Evolutionary conservation across 2,113 vertebrate species (phyloP), one percentile per base, ranked within the genome.

Genomic region (Ictalurus furcatus): DNA sequence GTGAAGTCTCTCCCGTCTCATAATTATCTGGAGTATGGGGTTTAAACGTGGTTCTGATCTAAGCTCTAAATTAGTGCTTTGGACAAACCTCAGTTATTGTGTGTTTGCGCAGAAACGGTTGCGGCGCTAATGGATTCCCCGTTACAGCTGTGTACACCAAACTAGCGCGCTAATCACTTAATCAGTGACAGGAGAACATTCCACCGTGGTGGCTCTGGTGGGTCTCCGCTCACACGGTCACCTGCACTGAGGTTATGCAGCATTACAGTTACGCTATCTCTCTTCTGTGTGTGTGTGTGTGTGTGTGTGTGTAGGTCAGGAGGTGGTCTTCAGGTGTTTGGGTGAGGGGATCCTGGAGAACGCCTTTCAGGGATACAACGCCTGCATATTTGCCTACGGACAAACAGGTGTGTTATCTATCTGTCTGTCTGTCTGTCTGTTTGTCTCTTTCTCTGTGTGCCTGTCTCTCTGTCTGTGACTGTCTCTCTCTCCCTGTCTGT

Each of bases 351-450:
- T 99, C 95, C 97, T 99, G 94, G 97, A 99, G 94, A 99, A 99
- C 94, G 98, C 98, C 93, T 99, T 99, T 97, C 98, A 99, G 93
- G 98, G 98, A 95, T 99, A 99, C 93, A 99, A 99, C 3, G 98
- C 98, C 93, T 99, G 98, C 94, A 99, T 99, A 95, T 99, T 99
- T 95, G 98, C 98, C 90, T 99, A 99, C 93, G 98, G 98, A 96
- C 98, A 99, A 94, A 99, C 98, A 96, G 98, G 98, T 99, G 67
- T 3, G 1, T 13, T 63, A 16, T 79, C 21, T 48, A 3, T 69
- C 13, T 44, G 30, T 58, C 12, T 25, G 21, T 58, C 12, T 25
- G 21, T 19, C 23, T 48, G 44, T 28, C 59, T 79, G 40, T 78
- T 54, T 76, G 0, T 28, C 52, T 54, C 13, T 56, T 17, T 63